A percentile compares a stretch with the other conserved stretches of the same genome.
Evolutionary conservation across 2,113 vertebrate species (phyloP).

Genomic region (Cheilinus undulatus): DNA sequence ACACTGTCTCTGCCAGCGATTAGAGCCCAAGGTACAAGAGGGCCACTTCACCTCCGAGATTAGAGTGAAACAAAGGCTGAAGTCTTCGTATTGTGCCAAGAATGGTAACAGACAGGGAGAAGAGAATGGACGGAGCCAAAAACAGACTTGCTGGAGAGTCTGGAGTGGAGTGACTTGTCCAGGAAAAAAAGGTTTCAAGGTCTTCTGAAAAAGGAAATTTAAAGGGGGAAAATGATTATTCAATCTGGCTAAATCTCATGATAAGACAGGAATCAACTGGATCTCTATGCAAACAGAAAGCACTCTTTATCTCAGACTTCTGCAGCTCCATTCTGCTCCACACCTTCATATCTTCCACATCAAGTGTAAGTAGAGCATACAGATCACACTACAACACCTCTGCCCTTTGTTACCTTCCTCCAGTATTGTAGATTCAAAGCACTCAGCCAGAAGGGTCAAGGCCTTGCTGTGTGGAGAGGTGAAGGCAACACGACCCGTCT

Average conservation of each 20-base stretch:
- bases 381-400: conserved; percentile 47
- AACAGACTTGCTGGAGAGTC: conserved; percentile 46
- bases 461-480: conserved; percentile 61
- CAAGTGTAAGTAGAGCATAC: conserved; percentile 44
- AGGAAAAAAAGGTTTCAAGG: conserved; percentile 9
- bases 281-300: background rate
- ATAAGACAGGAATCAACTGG: background rate
- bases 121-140: conserved; percentile 50
- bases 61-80: conserved; percentile 72
- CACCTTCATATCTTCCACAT: conserved; percentile 16
- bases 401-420: conserved; percentile 52
- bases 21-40: conserved; percentile 70
- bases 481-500: conserved; percentile 72
- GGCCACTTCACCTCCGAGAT: conserved; percentile 76
- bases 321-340: conserved; percentile 19
- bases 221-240: background rate
- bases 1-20: conserved; percentile 73
- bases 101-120: conserved; percentile 51
- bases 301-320: background rate
- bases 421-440: conserved; percentile 54
- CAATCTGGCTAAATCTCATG: background rate
- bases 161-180: conserved; percentile 57
- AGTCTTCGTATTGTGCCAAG: conserved; percentile 69
- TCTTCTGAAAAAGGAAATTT: conserved; percentile 15
- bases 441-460: conserved; percentile 63